Conservation (phyloP, 2,113 vertebrate species). For the Sphaerodactylus townsendi region DNA sequence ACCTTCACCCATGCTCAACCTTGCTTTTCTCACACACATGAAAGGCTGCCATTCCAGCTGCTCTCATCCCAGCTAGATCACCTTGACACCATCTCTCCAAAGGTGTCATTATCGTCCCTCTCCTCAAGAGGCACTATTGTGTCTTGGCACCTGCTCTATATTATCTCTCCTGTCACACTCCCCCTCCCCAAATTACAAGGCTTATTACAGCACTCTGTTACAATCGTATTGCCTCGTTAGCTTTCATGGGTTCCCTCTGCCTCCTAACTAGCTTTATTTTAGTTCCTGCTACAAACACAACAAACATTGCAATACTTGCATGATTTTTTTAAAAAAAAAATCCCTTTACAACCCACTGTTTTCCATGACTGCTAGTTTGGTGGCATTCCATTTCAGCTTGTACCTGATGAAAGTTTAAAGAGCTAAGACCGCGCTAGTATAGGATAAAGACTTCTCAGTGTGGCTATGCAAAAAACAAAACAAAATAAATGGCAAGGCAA, state of each 20-base stretch:
- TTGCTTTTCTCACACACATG: background rate
- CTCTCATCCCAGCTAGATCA: background rate
- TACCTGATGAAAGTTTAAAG: background rate
- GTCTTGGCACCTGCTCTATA: conserved; percentile 5
- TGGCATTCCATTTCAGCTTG: background rate
- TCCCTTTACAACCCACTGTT: background rate
- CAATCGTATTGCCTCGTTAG: background rate
- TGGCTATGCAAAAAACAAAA: background rate
- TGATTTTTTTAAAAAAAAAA: background rate
- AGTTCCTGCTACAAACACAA: background rate
- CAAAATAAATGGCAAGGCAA: background rate
- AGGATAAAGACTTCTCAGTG: background rate
- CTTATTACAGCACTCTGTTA: background rate
- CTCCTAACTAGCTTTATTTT: too few species aligned
- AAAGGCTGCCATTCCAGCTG: background rate
- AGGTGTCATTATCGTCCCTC: background rate
- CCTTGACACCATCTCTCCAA: background rate
- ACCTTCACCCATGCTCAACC: background rate
- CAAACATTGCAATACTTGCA: background rate
- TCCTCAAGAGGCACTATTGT: conserved; percentile 19
- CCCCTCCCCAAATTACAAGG: background rate
- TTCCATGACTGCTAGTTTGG: background rate
- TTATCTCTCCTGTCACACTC: background rate
- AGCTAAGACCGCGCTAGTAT: background rate
- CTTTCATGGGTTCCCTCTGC: background rate